Evolutionary conservation across 2,113 vertebrate genomes (phyloP).

Genomic region (Cinclus mexicanus): DNA sequence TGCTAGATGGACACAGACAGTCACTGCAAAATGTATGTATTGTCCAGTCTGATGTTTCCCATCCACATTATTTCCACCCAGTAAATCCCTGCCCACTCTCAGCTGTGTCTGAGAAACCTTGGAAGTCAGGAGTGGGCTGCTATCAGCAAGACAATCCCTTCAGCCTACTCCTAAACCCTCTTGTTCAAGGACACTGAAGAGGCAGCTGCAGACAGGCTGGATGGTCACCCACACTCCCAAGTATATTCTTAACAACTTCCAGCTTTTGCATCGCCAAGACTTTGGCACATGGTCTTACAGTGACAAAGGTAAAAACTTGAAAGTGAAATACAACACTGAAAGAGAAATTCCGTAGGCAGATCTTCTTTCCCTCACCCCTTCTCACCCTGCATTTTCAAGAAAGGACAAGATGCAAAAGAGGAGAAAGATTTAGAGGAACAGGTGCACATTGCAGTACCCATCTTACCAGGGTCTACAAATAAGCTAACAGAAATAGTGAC

Average conservation of each 20-base stretch:
- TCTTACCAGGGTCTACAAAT: conserved; percentile 3
- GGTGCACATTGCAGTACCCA: background rate
- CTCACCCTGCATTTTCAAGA: conserved; percentile 56
- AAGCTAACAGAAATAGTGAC: conserved; percentile 6
- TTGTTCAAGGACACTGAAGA: conserved; percentile 30
- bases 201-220: conserved; percentile 14
- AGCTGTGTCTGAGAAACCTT: background rate
- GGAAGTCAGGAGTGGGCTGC: conserved; percentile 10
- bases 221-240: background rate
- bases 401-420: conserved; percentile 56
- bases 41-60: background rate
- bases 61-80: background rate
- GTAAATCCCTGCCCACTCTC: conserved; percentile 8
- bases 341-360: conserved; percentile 51
- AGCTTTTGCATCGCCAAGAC: background rate
- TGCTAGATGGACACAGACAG: background rate
- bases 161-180: background rate
- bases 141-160: conserved; percentile 4
- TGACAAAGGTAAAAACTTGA: conserved; percentile 43
- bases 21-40: rapidly evolving
- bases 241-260: conserved; percentile 36
- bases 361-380: conserved; percentile 59
- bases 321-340: conserved; percentile 56
- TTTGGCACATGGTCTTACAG: conserved; percentile 32
- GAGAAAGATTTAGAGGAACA: conserved; percentile 59